These are phyloP conservation scores for Babyrousa celebensis DNA, from an alignment of 2,797 vertebrate species.

Conservation along the genomic window DNA sequence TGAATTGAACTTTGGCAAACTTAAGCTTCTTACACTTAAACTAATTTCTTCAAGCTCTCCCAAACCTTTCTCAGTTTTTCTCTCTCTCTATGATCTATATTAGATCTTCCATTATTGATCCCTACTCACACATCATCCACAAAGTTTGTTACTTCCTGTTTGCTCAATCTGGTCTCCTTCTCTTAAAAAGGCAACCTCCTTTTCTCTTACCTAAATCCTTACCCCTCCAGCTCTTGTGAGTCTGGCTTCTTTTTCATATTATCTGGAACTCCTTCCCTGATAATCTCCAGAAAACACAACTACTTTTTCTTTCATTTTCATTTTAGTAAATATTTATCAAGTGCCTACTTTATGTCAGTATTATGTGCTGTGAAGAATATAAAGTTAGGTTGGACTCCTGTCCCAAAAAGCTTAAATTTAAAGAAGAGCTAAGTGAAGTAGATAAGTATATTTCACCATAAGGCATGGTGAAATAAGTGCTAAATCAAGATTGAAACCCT, in stretches of 20 bases:
- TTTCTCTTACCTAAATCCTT: constrained; percentile 36
- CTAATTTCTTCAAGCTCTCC: constrained; percentile 67
- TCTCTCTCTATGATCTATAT: not conserved
- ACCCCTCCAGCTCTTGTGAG: not conserved
- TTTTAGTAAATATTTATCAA: constrained; percentile 28
- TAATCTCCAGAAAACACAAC: constrained; percentile 52
- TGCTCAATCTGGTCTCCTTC: not conserved
- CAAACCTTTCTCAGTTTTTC: constrained; percentile 1
- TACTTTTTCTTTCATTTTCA: constrained; percentile 3
- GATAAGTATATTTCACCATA: not conserved
- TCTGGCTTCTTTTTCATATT: constrained; percentile 33
- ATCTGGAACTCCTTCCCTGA: not conserved
- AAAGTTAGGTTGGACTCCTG: not conserved
- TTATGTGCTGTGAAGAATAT: not conserved
- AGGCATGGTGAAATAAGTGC: not conserved
- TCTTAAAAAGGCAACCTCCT: not conserved
- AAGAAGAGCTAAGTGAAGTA: not conserved
- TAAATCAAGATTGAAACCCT: not conserved
- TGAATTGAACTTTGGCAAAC: constrained; percentile 57
- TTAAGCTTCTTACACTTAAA: constrained; percentile 74
- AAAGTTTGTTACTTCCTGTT: constrained; percentile 33
- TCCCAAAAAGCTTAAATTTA: not conserved
- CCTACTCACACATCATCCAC: no score
- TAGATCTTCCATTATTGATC: not conserved
- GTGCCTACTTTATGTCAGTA: not conserved